Evolutionary conservation across 2,888 invertebrate genomes (phyloP), one percentile per base, ranked within the genome.

Genomic region (Calameuta filiformis): DNA sequence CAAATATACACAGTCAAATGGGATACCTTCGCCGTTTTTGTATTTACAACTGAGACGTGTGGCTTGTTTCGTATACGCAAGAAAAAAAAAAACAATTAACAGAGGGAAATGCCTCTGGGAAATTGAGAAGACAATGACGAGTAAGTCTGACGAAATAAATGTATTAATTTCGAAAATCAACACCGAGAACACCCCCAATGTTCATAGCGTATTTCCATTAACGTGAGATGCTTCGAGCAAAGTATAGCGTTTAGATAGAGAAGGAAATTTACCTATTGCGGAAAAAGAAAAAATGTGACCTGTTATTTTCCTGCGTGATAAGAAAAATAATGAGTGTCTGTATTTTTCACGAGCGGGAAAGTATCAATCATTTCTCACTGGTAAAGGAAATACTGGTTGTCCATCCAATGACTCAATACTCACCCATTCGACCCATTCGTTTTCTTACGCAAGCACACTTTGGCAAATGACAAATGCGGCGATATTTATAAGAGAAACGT

Each of bases 401-500:
- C 2, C 56, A 3, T 9, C 9, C 56, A 56, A 56, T 56, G 9
- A 56, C 56, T 56, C 56, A 56, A 56, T 56, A 23, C 56, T 56
- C 2, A 9, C 23, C 56, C 56, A 12, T 1, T 35, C 33, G 12
- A 35, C 35, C 35, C 35, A 40, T 15, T 15, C 23, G 15, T 23
- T 56, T 23, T 56, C 56, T 56, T 56, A 9, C 6, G 56, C 56
- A 23, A 6, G 23, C 9, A 30, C 15, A 71, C n/a, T 35, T 12
- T 34, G 31, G n/a, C 33, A 56, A 69, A 76, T 79, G 79, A 79
- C 79, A 79, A 79, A 79, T 77, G 76, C 74, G 76, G 9, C 31
- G 31, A 68, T 35, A 68, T 79, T 79, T 74, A 35, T 74, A 73
- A 75, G 78, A 73, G 76, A 75, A 85, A 82, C 78, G 79, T 81